Percentiles rank a stretch among this genome's conserved stretches.
Conservation (phyloP, 2,797 vertebrate genomes). For the Pipistrellus nathusii region DNA sequence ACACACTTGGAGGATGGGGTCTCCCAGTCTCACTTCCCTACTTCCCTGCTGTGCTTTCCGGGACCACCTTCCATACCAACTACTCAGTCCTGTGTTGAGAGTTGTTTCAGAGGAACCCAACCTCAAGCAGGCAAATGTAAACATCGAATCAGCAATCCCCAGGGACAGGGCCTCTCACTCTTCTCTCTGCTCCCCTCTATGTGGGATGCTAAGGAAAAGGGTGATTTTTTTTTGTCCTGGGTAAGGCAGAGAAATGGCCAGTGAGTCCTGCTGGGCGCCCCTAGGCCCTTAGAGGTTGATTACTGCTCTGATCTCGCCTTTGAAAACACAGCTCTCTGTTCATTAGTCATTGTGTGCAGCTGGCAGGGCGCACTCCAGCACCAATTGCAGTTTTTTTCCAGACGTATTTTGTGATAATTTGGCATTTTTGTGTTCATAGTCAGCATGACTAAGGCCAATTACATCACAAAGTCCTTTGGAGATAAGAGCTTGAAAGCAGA, state of each 20-base stretch:
- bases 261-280: not conserved
- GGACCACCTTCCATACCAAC: not conserved
- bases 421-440: constrained; percentile 46
- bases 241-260: not conserved
- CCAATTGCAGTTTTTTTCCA: not conserved
- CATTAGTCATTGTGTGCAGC: not conserved
- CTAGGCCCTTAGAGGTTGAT: not conserved
- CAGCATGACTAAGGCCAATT: not conserved
- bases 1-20: not conserved
- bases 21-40: not conserved
- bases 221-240: not conserved
- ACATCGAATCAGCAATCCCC: not conserved
- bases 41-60: not conserved
- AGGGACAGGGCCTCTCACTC: not conserved
- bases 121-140: not conserved
- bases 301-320: not conserved
- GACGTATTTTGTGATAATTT: not conserved
- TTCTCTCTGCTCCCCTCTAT: not conserved
- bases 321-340: not conserved
- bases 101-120: not conserved
- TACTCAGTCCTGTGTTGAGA: not conserved
- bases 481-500: constrained; percentile 53
- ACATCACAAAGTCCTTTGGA: constrained; percentile 6
- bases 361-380: not conserved
- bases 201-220: not conserved